Evolutionary conservation across 2,888 invertebrate genomes (phyloP).

Genomic region (Drosophila incognita): DNA sequence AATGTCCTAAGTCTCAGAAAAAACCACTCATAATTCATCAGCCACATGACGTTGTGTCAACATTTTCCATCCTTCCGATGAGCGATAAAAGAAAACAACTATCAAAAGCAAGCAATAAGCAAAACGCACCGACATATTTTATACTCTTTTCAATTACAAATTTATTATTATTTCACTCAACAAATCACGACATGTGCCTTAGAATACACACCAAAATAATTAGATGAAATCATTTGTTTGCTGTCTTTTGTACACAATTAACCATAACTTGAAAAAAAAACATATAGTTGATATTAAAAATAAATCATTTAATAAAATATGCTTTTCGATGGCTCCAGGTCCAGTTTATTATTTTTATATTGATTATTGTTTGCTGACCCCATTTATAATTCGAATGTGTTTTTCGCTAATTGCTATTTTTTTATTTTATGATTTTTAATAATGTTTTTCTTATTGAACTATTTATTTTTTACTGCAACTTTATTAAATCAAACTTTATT

Average conservation of each 20-base stretch:
- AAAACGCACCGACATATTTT: neutral
- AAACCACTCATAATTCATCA: conserved; percentile 71
- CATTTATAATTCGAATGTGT: neutral
- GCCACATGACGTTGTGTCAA: conserved; percentile 73
- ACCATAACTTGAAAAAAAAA: neutral
- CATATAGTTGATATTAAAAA: rapidly evolving
- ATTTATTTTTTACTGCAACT: neutral
- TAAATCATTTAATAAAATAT: neutral
- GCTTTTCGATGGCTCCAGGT: neutral
- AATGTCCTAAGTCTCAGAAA: conserved; percentile 59
- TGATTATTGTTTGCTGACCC: neutral
- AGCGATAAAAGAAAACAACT: conserved; percentile 38
- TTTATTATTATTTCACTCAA: neutral
- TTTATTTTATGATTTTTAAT: neutral
- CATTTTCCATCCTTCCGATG: conserved; percentile 70
- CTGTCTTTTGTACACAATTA: neutral
- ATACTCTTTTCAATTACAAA: conserved; percentile 22
- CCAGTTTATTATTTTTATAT: too few relatives aligned
- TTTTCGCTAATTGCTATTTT: neutral
- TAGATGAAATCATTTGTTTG: neutral
- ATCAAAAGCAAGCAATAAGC: conserved; percentile 1
- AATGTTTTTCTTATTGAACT: neutral
- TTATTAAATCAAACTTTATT: neutral
- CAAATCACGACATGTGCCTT: too few relatives aligned
- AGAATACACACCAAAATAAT: too few relatives aligned